Percentiles rank a stretch among this genome's conserved stretches.
Evolutionary conservation across 2,113 vertebrate species (phyloP).

Genomic region (Chroicocephalus ridibundus): DNA sequence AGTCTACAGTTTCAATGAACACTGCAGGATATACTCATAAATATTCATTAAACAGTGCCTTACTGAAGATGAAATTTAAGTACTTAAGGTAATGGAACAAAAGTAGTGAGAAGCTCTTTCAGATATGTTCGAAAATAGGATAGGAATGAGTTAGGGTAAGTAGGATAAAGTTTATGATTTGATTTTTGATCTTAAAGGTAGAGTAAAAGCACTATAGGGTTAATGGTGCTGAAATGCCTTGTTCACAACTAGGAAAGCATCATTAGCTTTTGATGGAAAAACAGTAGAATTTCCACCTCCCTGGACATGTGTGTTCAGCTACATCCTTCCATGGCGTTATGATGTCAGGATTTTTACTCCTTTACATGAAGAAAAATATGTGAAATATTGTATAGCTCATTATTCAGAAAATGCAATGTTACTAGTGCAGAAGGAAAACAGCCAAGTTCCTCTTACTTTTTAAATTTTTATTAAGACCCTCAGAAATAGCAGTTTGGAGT

Average conservation of each 20-base stretch:
- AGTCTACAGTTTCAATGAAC: slow-evolving; percentile 70
- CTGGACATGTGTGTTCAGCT: neutral
- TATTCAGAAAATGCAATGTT: neutral
- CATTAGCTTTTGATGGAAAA: neutral
- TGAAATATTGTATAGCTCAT: neutral
- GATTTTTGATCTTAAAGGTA: neutral
- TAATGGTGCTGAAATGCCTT: slow-evolving; percentile 1
- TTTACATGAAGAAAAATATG: neutral
- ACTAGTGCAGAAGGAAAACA: neutral
- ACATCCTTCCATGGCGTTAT: neutral
- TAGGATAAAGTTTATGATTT: neutral
- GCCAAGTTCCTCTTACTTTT: neutral
- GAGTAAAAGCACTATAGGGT: neutral
- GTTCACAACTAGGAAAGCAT: neutral
- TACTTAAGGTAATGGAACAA: slow-evolving; percentile 74
- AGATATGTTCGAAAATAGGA: slow-evolving; percentile 8
- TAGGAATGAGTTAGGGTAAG: slow-evolving; percentile 16
- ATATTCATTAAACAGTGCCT: slow-evolving; percentile 79
- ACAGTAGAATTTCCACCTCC: neutral
- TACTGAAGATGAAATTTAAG: slow-evolving; percentile 79
- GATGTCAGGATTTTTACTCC: neutral
- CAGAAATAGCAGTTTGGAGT: neutral
- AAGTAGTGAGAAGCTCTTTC: slow-evolving; percentile 66
- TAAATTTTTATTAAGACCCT: neutral
- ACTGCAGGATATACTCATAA: slow-evolving; percentile 75